These are phyloP conservation scores for Dasypogon diadema DNA, from an alignment of 2,888 invertebrate genomes.

Conservation along the genomic window DNA sequence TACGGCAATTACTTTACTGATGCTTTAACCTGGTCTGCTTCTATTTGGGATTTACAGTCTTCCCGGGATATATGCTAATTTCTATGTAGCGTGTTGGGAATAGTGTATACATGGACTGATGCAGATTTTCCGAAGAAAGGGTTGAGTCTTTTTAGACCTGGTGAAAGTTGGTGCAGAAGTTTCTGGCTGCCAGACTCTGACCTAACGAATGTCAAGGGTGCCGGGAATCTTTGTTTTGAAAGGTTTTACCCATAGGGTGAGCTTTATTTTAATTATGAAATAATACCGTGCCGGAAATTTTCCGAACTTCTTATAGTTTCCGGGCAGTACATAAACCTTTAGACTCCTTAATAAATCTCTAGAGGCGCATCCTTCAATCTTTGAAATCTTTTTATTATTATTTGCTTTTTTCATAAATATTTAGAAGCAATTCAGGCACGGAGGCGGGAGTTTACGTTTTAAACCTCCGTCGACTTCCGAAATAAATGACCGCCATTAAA, in stretches of 20 bases:
- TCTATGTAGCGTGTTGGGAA: background rate
- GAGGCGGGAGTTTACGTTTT: background rate
- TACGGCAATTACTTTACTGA: background rate
- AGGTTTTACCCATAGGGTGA: background rate
- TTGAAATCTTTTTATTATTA: background rate
- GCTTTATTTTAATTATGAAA: background rate
- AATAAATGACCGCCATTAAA: constrained; percentile 3
- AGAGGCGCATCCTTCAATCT: background rate
- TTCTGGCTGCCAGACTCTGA: too few relatives aligned
- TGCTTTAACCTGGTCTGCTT: background rate
- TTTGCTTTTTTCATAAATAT: background rate
- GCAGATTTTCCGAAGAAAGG: constrained; percentile 7
- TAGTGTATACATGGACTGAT: background rate
- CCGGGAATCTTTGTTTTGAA: background rate
- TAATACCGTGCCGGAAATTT: background rate
- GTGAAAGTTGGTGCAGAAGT: background rate
- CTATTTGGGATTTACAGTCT: too few relatives aligned
- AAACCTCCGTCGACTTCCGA: background rate
- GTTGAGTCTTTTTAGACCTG: too few relatives aligned
- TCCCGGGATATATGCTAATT: background rate
- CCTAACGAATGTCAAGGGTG: background rate
- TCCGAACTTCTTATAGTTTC: background rate
- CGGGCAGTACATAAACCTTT: background rate
- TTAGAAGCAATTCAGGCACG: background rate
- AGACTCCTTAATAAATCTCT: background rate